These are phyloP conservation scores for Cochlearius cochlearius DNA, from an alignment of 2,113 vertebrate genomes.

Conservation along the genomic window DNA sequence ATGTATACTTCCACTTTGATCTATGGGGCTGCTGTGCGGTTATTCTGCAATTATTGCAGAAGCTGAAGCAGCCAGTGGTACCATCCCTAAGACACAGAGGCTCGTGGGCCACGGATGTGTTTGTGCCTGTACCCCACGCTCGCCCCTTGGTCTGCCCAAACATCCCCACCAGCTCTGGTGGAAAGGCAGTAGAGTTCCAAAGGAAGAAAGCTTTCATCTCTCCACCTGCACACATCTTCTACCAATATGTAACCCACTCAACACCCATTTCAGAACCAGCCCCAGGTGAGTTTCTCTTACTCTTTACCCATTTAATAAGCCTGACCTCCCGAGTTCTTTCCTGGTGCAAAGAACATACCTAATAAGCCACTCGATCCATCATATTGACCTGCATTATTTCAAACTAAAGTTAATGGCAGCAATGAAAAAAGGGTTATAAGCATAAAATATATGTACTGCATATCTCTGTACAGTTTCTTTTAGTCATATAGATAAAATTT, in stretches of 20 bases:
- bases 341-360: slow-evolving; percentile 42
- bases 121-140: neutral
- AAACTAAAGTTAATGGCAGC: slow-evolving; percentile 30
- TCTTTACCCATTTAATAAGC: slow-evolving; percentile 56
- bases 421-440: neutral
- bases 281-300: slow-evolving; percentile 6
- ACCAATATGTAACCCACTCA: neutral
- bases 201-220: neutral
- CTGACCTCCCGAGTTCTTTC: slow-evolving; percentile 29
- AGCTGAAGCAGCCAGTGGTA: neutral
- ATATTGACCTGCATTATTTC: neutral
- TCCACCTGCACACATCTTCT: neutral
- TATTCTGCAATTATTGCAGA: neutral
- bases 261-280: neutral
- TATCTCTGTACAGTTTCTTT: neutral
- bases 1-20: neutral
- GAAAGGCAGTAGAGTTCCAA: neutral
- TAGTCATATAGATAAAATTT: neutral
- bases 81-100: neutral
- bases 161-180: neutral
- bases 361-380: neutral
- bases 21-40: neutral
- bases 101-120: fast-evolving
- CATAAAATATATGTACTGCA: neutral
- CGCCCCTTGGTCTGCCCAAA: neutral